A percentile compares a stretch with the other conserved stretches of the same genome.
phyloP scores from a whole-genome alignment of 2,797 vertebrate genomes.

The Macropodus opercularis region DNA sequence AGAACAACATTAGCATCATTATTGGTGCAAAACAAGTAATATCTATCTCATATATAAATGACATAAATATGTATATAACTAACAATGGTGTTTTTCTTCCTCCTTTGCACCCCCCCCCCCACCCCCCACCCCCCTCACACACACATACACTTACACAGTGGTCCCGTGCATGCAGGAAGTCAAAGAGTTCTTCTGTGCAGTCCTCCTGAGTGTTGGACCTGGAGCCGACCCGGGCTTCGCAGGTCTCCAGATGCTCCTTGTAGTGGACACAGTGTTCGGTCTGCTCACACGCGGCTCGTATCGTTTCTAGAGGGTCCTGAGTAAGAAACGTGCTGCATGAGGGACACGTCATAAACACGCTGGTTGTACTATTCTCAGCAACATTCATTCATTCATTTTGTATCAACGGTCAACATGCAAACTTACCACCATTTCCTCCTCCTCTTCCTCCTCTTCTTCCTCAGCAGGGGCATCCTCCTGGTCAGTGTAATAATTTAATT shows the following conservation, averaged over 20 bases:
- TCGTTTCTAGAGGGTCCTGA: constrained; percentile 86
- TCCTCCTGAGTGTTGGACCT: constrained; percentile 84
- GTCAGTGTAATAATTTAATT: neutral
- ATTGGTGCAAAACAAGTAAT: neutral
- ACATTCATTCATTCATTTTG: too few relatives aligned
- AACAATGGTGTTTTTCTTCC: neutral
- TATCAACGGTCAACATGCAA: too few relatives aligned
- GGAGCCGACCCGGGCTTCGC: constrained; percentile 84
- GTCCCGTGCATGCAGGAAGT: constrained; percentile 92
- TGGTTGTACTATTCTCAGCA: too few relatives aligned
- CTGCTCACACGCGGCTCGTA: constrained; percentile 87
- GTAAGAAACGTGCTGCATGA: neutral
- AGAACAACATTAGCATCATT: constrained; percentile 12
- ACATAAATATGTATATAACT: too few relatives aligned
- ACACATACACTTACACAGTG: constrained; percentile 86
- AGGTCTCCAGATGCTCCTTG: constrained; percentile 84
- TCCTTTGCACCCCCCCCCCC: neutral
- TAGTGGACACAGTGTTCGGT: constrained; percentile 85
- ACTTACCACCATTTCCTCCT: constrained; percentile 78
- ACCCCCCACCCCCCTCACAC: too few relatives aligned
- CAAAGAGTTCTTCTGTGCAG: constrained; percentile 94
- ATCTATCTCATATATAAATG: too few relatives aligned
- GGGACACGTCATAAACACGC: too few relatives aligned
- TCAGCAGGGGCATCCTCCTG: constrained; percentile 61
- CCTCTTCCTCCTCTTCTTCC: constrained; percentile 68